Conservation (phyloP, 1,140 invertebrate species). For the Leptinotarsa defecta region DNA sequence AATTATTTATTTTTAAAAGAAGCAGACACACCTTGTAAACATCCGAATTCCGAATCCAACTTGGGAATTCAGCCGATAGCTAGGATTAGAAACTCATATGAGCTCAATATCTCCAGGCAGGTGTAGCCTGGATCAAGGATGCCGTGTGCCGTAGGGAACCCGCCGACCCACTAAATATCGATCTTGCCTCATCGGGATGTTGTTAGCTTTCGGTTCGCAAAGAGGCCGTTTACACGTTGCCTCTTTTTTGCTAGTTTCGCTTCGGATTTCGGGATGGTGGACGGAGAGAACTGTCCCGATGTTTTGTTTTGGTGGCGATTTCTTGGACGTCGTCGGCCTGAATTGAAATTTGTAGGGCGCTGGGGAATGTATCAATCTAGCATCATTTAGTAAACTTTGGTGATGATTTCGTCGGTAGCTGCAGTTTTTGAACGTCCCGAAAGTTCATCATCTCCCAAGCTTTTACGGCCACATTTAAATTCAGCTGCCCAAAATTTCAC, state of each 20-base stretch:
- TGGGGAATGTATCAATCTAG: no score
- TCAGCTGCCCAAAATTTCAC: no score
- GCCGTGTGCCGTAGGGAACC: slow-evolving; percentile 10
- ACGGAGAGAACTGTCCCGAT: neutral
- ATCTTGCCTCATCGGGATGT: slow-evolving; percentile 20
- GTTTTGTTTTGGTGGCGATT: no score
- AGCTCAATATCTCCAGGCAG: slow-evolving; percentile 19
- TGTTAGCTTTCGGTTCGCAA: slow-evolving; percentile 20
- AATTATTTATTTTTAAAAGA: no score
- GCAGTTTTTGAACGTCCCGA: no score
- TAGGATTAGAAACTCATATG: slow-evolving; percentile 17
- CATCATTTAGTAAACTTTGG: no score
- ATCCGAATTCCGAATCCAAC: neutral
- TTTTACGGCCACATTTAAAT: no score
- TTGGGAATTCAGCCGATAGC: neutral
- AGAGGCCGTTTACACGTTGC: neutral
- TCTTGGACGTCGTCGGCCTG: no score
- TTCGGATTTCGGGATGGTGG: neutral
- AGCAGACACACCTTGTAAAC: neutral
- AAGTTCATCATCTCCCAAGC: no score
- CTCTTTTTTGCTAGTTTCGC: neutral
- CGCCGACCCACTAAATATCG: slow-evolving; percentile 11
- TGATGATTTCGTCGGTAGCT: no score
- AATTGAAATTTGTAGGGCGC: no score
- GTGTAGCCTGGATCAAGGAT: slow-evolving; percentile 20